phyloP scores from a whole-genome alignment of 2,888 invertebrate species.

The Clusia tigrina region DNA sequence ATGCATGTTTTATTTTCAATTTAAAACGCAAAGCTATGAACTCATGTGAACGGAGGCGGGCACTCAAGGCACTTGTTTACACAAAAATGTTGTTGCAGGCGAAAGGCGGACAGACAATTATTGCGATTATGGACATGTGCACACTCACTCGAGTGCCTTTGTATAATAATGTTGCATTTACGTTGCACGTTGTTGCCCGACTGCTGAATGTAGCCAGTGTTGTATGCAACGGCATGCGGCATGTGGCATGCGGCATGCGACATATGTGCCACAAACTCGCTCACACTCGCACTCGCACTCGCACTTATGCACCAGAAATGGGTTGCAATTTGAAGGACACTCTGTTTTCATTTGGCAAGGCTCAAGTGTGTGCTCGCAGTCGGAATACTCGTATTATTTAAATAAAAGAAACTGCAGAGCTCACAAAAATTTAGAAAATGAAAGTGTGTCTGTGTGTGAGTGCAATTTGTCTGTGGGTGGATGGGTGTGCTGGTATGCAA shows the following conservation, averaged over 20 bases:
- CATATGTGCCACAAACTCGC: neutral
- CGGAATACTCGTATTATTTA: too few species aligned
- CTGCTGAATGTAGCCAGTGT: too few species aligned
- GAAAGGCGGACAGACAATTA: neutral
- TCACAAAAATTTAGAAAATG: too few species aligned
- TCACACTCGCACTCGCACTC: neutral
- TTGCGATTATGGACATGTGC: slow-evolving; percentile 2
- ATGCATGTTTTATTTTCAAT: neutral
- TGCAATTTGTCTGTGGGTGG: too few species aligned
- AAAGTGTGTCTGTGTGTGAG: too few species aligned
- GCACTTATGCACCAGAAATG: neutral
- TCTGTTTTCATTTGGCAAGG: too few species aligned
- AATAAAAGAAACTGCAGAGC: too few species aligned
- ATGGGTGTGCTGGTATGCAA: too few species aligned
- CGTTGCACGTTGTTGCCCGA: neutral
- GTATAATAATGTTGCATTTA: neutral
- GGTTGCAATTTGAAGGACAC: neutral
- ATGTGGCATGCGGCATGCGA: neutral
- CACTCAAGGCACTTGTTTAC: neutral
- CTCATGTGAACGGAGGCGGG: neutral
- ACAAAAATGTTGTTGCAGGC: neutral
- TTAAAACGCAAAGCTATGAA: slow-evolving; percentile 5
- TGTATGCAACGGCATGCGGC: neutral
- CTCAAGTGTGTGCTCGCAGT: too few species aligned
- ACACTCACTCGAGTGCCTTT: neutral